Conservation (phyloP, 2,888 invertebrate species). For the Drosophila rellima region DNA sequence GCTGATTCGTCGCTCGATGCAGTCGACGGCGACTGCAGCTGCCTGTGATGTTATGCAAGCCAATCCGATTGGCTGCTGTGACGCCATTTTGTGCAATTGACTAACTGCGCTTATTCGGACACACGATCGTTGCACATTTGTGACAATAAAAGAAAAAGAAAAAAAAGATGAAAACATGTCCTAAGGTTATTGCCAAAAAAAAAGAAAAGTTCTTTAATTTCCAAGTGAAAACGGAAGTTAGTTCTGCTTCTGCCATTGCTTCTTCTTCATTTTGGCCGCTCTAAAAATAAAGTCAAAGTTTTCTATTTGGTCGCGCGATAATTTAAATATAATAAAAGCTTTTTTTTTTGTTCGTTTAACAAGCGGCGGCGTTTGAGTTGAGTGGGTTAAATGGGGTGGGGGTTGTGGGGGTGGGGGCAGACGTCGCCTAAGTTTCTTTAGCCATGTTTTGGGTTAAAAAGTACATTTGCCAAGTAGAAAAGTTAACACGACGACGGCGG, state of each 20-base stretch:
- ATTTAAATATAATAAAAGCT: constrained; percentile 70
- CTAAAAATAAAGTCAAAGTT: constrained; percentile 26
- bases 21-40: constrained; percentile 55
- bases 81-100: constrained; percentile 57
- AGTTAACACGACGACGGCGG: constrained; percentile 54
- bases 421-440: constrained; percentile 64
- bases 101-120: background rate
- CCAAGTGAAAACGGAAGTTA: constrained; percentile 56
- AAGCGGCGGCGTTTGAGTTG: too few species aligned
- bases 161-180: background rate
- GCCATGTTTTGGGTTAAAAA: constrained; percentile 67
- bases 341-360: constrained; percentile 9
- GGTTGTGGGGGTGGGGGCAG: constrained; percentile 10
- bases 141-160: background rate
- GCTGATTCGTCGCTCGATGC: constrained; percentile 73
- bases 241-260: constrained; percentile 5
- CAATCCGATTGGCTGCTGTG: constrained; percentile 62
- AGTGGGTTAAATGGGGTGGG: background rate
- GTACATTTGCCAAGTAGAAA: constrained; percentile 54
- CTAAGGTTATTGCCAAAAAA: background rate
- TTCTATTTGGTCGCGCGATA: constrained; percentile 48
- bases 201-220: constrained; percentile 17
- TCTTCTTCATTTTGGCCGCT: background rate
- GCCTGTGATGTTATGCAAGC: constrained; percentile 42
- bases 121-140: constrained; percentile 16